A percentile compares a stretch with the other conserved stretches of the same genome.
phyloP scores from a whole-genome alignment of 2,888 invertebrate species.

The Leptothorax acervorum region DNA sequence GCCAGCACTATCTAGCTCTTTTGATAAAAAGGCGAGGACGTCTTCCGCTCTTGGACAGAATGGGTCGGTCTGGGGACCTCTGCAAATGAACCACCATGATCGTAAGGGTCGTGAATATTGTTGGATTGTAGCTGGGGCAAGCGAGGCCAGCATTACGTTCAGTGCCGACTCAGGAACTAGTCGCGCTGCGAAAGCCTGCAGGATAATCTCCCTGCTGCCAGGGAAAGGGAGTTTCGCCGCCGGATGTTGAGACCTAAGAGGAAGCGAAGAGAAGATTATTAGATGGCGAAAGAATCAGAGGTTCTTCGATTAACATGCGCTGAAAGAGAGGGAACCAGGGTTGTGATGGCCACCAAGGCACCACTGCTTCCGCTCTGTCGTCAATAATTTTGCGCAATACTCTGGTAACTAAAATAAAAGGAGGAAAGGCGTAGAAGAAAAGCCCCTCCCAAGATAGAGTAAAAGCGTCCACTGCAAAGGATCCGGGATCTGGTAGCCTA shows the following conservation, averaged over 20 bases:
- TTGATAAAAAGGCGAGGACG: slow-evolving; percentile 52
- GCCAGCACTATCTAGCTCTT: slow-evolving; percentile 25
- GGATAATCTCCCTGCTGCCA: slow-evolving; percentile 61
- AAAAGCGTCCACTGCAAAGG: slow-evolving; percentile 4
- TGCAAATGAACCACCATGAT: slow-evolving; percentile 61
- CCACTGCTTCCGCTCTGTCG: slow-evolving; percentile 72
- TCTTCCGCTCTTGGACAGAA: slow-evolving; percentile 30
- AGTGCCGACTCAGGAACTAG: slow-evolving; percentile 30
- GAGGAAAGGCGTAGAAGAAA: slow-evolving; percentile 59
- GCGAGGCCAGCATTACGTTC: slow-evolving; percentile 57
- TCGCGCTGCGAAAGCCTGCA: slow-evolving; percentile 41
- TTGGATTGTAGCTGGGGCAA: slow-evolving; percentile 59
- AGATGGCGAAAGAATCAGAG: slow-evolving; percentile 60
- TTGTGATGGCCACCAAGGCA: slow-evolving; percentile 71
- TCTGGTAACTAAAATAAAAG: slow-evolving; percentile 68
- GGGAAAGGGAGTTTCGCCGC: slow-evolving; percentile 56
- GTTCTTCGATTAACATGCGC: slow-evolving; percentile 26
- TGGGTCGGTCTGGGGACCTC: slow-evolving; percentile 3
- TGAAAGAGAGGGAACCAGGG: slow-evolving; percentile 75
- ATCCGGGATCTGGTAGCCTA: not conserved
- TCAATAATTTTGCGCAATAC: slow-evolving; percentile 72
- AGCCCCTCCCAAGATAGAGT: not conserved
- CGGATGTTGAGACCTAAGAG: slow-evolving; percentile 50
- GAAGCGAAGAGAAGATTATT: slow-evolving; percentile 47
- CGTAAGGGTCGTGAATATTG: slow-evolving; percentile 57